These are phyloP conservation scores for Hippocampus abdominalis DNA, from an alignment of 2,113 vertebrate genomes.

Conservation along the genomic window DNA sequence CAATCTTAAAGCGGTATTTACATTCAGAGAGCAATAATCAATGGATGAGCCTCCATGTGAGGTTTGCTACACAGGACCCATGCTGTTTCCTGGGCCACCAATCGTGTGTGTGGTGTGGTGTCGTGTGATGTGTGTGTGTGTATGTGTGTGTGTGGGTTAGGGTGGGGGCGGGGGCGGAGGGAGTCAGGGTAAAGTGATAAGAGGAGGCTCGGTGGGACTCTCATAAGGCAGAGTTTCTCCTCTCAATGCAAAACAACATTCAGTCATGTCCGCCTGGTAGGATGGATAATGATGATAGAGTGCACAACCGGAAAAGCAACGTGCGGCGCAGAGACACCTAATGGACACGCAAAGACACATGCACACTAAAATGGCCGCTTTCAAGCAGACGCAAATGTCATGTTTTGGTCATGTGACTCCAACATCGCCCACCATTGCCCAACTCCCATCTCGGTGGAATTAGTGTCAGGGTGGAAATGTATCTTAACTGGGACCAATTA, in stretches of 20 bases:
- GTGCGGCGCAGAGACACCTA: background rate
- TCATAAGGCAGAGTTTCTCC: slow-evolving; percentile 56
- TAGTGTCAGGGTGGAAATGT: background rate
- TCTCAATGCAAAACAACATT: slow-evolving; percentile 14
- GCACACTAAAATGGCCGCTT: background rate
- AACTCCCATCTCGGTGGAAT: background rate
- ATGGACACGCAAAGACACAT: background rate
- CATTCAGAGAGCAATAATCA: slow-evolving; percentile 64
- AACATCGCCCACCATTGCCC: background rate
- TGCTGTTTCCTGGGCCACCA: background rate
- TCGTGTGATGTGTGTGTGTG: slow-evolving; percentile 13
- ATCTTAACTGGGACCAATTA: background rate
- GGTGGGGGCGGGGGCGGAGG: too few relatives aligned
- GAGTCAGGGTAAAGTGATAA: slow-evolving; percentile 11
- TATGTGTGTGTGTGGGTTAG: background rate
- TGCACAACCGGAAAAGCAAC: background rate
- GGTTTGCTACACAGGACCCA: slow-evolving; percentile 50
- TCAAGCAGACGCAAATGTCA: background rate
- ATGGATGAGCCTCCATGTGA: slow-evolving; percentile 22
- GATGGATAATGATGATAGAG: background rate
- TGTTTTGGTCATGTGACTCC: background rate
- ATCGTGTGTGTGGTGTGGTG: background rate
- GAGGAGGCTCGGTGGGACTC: slow-evolving; percentile 34
- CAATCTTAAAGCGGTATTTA: slow-evolving; percentile 67
- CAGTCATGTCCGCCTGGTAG: background rate